Conservation (phyloP, 2,113 vertebrate genomes). For the Alligator sinensis region DNA sequence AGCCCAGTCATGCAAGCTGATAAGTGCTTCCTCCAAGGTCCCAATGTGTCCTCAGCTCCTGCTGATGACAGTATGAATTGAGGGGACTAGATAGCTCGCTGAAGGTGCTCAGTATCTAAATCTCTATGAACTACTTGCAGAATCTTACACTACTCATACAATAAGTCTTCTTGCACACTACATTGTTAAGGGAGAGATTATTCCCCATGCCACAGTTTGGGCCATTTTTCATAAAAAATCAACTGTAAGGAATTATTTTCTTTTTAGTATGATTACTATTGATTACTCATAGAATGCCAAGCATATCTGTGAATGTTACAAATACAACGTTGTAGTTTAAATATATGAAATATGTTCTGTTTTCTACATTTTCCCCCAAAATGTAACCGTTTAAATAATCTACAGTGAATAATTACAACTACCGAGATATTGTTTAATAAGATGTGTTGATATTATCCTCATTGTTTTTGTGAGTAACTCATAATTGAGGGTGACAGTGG, state of each 20-base stretch:
- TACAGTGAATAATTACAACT: no score
- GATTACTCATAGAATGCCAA: neutral
- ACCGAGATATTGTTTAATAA: neutral
- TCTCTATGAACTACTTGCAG: neutral
- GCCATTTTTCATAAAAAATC: neutral
- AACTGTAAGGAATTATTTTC: neutral
- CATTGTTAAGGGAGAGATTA: neutral
- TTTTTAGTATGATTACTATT: neutral
- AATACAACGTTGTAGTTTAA: no score
- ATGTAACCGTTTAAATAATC: no score
- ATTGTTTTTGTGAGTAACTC: no score
- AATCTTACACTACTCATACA: neutral
- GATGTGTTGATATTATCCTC: neutral
- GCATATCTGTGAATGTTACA: neutral
- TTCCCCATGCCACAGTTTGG: neutral
- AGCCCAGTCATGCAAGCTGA: neutral
- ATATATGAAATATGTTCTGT: no score
- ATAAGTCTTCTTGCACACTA: neutral
- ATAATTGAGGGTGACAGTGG: no score
- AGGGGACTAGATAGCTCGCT: neutral
- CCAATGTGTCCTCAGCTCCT: neutral
- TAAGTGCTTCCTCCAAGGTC: neutral
- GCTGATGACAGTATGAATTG: neutral
- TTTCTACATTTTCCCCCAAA: no score
- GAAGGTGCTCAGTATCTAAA: neutral